Base-by-base conservation (phyloP, 2,113 vertebrate species). In the Plectropomus leopardus region DNA sequence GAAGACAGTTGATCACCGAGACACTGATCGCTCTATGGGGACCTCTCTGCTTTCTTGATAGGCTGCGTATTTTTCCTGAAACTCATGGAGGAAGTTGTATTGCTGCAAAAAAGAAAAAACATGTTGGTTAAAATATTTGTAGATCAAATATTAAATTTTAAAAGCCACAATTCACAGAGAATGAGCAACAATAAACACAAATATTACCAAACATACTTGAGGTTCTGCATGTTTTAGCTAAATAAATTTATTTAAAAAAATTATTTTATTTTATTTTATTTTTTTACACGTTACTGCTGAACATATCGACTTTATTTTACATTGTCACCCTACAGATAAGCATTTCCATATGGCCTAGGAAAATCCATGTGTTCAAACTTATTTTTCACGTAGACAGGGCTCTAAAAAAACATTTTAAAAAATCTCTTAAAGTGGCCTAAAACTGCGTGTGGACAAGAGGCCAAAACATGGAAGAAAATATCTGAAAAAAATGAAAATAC, bases 21-120 rank as follows among this genome's bases (percentile, higher is more conserved):
- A 98, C 4, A 96, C 94, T 0, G 95, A 94, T 82, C 96, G 94
- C 79, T 94, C 90, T 3, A n/a, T 23, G 0, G 89, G 28, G 0
- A 72, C 74, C 0, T 67, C 95, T 89, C 91, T 88, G 34, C 88
- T 84, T 7, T 94, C 93, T n/a, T 95, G 94, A 70, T 96, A 94
- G 1, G 92, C 90, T 26, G 93, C 57, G 55, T 95, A 89, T 28
- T 86, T 95, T 44, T 97, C 96, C 42, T 94, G 95, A 68, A 98
- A 98, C 72, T 98, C 97, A 1, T 98, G 97, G 50, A 98, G 95
- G 79, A 96, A 98, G 90, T 98, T 98, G 92, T 98, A 98, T 92
- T 98, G 97, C 97, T 98, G 84, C 7, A 5, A 64, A 44, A 68
- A 42, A 71, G 8, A 0, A 13, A 4, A 65, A 58, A 26, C 0